Base-by-base conservation (phyloP, 2,113 vertebrate genomes). In the Coturnix japonica region DNA sequence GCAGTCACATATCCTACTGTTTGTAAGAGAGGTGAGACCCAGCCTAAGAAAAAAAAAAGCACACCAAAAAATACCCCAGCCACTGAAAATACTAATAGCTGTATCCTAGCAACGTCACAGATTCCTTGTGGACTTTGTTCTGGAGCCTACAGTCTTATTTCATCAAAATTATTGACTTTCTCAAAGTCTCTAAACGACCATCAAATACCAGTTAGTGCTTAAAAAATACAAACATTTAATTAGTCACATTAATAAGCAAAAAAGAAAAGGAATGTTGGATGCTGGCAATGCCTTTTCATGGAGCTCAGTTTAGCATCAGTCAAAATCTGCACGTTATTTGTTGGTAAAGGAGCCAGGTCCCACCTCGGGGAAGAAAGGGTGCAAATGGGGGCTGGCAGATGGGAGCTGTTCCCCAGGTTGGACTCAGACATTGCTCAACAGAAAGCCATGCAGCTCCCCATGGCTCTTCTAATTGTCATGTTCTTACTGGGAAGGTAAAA, bases 181-280 rank as follows among this genome's bases (percentile, higher is more conserved):
- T 95, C 91, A 59, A 93, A 96, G 93, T 94, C 94, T 96, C 95
- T 91, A 92, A 96, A 96, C 71, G 69, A 92, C 81, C 81, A 94
- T 96, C 95, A 95, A 94, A 92, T 89, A 30, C 23, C 91, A 81
- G 91, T 94, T 95, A 95, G 94, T 53, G 87, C 79, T 81, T 96
- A 74, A 93, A 92, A 96, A 96, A 90, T 87, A 91, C 94, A 96
- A 95, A 95, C 95, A 96, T 95, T 96, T 96, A 96, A 96, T 96
- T 93, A 96, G 94, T 74, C 79, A 67, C 87, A 94, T 94, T 95
- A 94, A 95, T 91, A 82, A 73, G 72, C 72, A 84, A 81, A 87
- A 72, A 66, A n/a, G 26, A 59, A 87, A 85, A 87, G 60, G 78
- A 85, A 81, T 64, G 67, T 26, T 43, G 64, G 39, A 1, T 37